phyloP scores from a whole-genome alignment of 2,113 vertebrate species.

The Ifrita kowaldi region DNA sequence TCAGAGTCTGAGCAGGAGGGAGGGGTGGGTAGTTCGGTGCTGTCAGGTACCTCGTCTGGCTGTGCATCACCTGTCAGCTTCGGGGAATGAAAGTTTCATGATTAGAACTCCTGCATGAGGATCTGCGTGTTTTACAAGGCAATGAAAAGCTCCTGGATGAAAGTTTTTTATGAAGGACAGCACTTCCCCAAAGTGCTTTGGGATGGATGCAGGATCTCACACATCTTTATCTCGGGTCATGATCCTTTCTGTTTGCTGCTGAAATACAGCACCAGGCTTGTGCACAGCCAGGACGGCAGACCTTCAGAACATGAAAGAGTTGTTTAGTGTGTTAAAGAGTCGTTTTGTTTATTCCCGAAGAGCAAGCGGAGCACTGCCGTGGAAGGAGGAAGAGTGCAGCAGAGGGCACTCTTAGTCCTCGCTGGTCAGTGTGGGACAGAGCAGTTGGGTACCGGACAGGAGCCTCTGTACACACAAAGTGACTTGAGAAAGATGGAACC shows the following conservation, averaged over 20 bases:
- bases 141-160: not conserved
- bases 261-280: not conserved
- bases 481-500: not conserved
- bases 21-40: not conserved
- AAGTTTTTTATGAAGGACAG: not conserved
- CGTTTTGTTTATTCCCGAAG: not conserved
- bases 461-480: not conserved
- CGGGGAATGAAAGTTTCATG: not conserved
- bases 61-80: not conserved
- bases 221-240: fast-evolving
- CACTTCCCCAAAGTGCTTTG: not conserved
- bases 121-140: not conserved
- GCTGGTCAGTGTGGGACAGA: not conserved
- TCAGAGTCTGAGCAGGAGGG: not conserved
- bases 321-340: not conserved
- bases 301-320: not conserved
- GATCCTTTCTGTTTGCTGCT: not conserved
- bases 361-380: not conserved
- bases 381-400: not conserved
- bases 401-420: conserved; percentile 27
- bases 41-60: not conserved
- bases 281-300: not conserved
- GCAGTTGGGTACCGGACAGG: not conserved
- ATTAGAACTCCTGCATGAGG: not conserved
- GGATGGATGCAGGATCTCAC: not conserved